Evolutionary conservation across 1,140 invertebrate genomes (phyloP), one percentile per base, ranked within the genome.

Genomic region (Nomia melanderi): DNA sequence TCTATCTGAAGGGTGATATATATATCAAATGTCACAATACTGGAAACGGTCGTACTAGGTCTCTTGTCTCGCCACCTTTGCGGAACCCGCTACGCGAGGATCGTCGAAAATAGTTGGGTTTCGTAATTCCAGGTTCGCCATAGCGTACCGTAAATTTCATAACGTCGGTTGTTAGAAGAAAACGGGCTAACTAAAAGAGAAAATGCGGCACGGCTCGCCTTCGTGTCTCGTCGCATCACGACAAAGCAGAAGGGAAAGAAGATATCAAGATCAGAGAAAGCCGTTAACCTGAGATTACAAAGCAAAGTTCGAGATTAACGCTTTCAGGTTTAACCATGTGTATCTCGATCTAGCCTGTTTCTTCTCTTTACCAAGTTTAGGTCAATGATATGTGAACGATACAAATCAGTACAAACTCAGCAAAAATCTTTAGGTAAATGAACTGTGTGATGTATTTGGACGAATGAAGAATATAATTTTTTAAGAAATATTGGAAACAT

Each of bases 261-360:
- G 71, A 41, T 41, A 56, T 84, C 79, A 50, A 77, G 64, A 82
- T 60, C 72, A 33, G 82, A 84, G 82, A 84, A 86, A 82, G 82
- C 75, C 75, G 64, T 64, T 62, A 62, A 23, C n/a, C 57, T n/a
- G 54, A 63, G 75, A 62, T 64, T 47, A 59, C 57, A 41, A 67
- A 63, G 67, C 44, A 56, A 54, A 57, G 57, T 77, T 82, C 78
- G 77, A 83, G 57, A 63, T 63, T 27, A 81, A 70, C 65, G 57
- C 47, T 39, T 25, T 33, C 7, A 23, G 57, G 20, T 36, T 33
- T 36, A 59, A 3, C 2, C 25, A n/a, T n/a, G 27, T 20, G 20
- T 23, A 60, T 60, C 57, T 60, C 14, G n/a, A 36, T 31, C 56
- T 57, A 6, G 29, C 25, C 31, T 23, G 57, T 60, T 36, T 23